Percentiles rank a stretch among this genome's conserved stretches.
phyloP scores from a whole-genome alignment of 2,888 invertebrate genomes.

The Lasioglossum morio region DNA sequence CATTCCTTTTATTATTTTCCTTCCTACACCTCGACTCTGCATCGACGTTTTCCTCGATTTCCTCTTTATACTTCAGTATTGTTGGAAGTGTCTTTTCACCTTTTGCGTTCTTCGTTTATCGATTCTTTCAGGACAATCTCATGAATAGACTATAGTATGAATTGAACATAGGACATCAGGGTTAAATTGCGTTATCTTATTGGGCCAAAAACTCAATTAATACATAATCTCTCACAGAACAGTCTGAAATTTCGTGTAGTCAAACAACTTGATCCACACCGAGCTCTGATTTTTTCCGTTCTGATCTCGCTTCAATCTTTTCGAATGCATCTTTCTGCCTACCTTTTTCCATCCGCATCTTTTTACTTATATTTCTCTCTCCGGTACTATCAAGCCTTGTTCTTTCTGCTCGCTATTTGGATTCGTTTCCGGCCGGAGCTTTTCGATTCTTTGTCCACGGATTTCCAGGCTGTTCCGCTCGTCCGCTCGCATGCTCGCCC shows the following conservation, averaged over 20 bases:
- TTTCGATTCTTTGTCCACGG: constrained; percentile 10
- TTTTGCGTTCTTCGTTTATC: not conserved
- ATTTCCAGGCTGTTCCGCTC: constrained; percentile 18
- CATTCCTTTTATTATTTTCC: not conserved
- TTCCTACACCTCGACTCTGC: not conserved
- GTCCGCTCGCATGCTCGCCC: not conserved
- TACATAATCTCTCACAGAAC: too few species aligned
- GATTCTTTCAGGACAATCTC: too few species aligned
- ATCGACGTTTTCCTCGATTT: not conserved
- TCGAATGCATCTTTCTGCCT: not conserved
- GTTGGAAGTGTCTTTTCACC: not conserved
- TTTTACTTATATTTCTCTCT: not conserved
- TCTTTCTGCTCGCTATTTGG: not conserved
- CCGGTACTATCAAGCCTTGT: not conserved
- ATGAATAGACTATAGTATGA: too few species aligned
- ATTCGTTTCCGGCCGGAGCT: constrained; percentile 1
- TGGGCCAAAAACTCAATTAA: too few species aligned
- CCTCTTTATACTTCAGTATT: not conserved
- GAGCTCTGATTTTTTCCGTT: too few species aligned
- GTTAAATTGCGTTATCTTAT: too few species aligned
- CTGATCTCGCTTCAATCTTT: not conserved
- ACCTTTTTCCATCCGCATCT: not conserved
- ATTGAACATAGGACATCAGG: too few species aligned
- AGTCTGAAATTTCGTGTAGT: too few species aligned
- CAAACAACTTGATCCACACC: too few species aligned